phyloP scores from a whole-genome alignment of 2,797 vertebrate species.

The Sebastes glaucus region DNA sequence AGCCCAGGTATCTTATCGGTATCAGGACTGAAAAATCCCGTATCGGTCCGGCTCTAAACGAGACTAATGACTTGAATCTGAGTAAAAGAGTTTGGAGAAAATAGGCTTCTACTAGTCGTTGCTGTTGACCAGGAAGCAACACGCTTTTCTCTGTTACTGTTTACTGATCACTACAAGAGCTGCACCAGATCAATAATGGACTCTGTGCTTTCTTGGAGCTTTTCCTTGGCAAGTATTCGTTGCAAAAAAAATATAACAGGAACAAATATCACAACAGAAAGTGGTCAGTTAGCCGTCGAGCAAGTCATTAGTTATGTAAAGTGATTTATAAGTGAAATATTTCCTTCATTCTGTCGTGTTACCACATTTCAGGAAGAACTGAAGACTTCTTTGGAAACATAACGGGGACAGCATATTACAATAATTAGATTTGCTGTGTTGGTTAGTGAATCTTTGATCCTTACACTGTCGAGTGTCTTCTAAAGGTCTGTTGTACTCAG shows the following conservation, averaged over 20 bases:
- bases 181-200: not conserved
- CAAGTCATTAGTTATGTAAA: not conserved
- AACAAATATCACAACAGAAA: conserved; percentile 7
- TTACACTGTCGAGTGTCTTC: not conserved
- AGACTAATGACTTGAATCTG: not conserved
- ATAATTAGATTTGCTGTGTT: not conserved
- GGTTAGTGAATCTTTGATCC: not conserved
- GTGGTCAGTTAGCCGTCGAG: not conserved
- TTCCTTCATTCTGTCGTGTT: not conserved
- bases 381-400: not conserved
- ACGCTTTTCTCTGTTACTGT: not conserved
- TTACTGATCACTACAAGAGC: not conserved
- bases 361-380: not conserved
- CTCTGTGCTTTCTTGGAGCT: not conserved
- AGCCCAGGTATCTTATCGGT: not conserved
- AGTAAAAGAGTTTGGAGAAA: not conserved
- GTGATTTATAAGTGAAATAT: not conserved
- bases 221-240: not conserved
- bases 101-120: not conserved
- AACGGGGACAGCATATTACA: not conserved
- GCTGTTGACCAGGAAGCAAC: not conserved
- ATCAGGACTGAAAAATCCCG: not conserved
- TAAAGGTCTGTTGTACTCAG: not conserved
- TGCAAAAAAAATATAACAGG: not conserved
- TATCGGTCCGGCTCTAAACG: not conserved